phyloP scores from a whole-genome alignment of 2,113 vertebrate genomes.

The Mugil cephalus region DNA sequence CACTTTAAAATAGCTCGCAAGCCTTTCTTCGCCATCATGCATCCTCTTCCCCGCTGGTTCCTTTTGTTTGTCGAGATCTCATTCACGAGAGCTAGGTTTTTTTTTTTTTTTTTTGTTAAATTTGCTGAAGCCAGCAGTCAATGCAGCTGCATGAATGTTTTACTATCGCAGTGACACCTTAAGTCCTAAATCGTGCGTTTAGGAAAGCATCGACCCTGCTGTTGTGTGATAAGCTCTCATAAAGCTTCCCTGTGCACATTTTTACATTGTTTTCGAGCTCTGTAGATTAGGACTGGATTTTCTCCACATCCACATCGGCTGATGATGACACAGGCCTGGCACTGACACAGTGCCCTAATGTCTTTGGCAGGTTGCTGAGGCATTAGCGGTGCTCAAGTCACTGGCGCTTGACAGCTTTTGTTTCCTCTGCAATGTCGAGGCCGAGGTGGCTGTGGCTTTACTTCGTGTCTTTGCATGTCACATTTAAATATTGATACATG shows the following conservation, averaged over 20 bases:
- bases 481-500: not conserved
- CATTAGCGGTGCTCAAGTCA: constrained; percentile 11
- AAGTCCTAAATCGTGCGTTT: constrained; percentile 19
- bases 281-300: constrained; percentile 53
- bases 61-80: not conserved
- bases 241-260: constrained; percentile 31
- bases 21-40: constrained; percentile 18
- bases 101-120: constrained; percentile 28
- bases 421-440: not conserved
- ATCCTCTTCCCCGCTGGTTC: constrained; percentile 24
- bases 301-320: constrained; percentile 41
- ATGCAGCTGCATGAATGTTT: constrained; percentile 27
- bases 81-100: constrained; percentile 12
- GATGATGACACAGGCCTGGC: constrained; percentile 47
- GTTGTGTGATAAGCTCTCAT: constrained; percentile 22
- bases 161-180: constrained; percentile 28
- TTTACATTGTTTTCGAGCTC: constrained; percentile 36
- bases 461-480: constrained; percentile 13
- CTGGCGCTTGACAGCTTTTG: constrained; percentile 7
- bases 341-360: constrained; percentile 36
- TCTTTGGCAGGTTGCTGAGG: constrained; percentile 18
- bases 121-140: constrained; percentile 26
- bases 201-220: constrained; percentile 11
- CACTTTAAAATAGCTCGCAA: constrained; percentile 20
- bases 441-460: not conserved